A percentile compares a stretch with the other conserved stretches of the same genome.
Evolutionary conservation across 2,888 invertebrate genomes (phyloP).

Genomic region (Crematogaster levior): DNA sequence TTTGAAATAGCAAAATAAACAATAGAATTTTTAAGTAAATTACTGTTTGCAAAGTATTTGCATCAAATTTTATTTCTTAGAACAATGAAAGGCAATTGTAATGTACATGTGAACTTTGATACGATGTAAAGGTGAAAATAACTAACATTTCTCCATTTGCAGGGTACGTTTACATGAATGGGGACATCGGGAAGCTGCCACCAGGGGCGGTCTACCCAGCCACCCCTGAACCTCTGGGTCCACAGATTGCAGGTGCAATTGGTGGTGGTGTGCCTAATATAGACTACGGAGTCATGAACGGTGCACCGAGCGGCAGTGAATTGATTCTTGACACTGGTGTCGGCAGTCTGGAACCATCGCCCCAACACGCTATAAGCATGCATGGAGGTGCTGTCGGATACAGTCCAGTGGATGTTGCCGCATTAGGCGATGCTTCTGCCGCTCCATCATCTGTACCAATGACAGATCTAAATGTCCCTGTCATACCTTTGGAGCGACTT

Average conservation of each 20-base stretch:
- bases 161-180: constrained; percentile 94
- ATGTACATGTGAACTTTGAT: background rate
- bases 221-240: constrained; percentile 89
- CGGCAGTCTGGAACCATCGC: constrained; percentile 81
- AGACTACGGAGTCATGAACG: constrained; percentile 86
- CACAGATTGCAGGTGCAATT: constrained; percentile 80
- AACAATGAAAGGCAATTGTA: background rate
- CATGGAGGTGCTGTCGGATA: constrained; percentile 83
- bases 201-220: constrained; percentile 90
- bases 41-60: background rate
- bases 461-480: constrained; percentile 85
- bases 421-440: constrained; percentile 83
- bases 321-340: constrained; percentile 83
- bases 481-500: constrained; percentile 90
- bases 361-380: constrained; percentile 83
- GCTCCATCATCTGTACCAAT: constrained; percentile 85
- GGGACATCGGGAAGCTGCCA: constrained; percentile 92
- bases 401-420: constrained; percentile 81
- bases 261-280: constrained; percentile 81
- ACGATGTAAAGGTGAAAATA: background rate
- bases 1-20: background rate
- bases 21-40: background rate
- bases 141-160: constrained; percentile 73
- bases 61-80: background rate
- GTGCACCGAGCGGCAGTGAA: constrained; percentile 81